A percentile compares a stretch with the other conserved stretches of the same genome.
Evolutionary conservation across 2,113 vertebrate genomes (phyloP).

Genomic region (Herpetotheres cachinnans): DNA sequence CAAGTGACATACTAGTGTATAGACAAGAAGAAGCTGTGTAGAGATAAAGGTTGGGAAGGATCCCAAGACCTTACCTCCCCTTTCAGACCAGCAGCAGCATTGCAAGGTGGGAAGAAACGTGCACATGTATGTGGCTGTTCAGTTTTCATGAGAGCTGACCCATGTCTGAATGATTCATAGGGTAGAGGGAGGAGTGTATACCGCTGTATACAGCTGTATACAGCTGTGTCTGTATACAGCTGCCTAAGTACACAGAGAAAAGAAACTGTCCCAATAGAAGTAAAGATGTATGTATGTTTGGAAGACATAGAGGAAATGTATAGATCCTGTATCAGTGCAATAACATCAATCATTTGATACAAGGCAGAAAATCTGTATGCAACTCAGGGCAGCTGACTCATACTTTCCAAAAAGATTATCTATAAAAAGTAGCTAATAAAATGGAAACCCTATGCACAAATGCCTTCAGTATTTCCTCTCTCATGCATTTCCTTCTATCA

Average conservation of each 20-base stretch:
- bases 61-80: not conserved
- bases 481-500: not conserved
- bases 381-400: not conserved
- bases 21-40: not conserved
- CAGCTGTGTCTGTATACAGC: not conserved
- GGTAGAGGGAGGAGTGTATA: not conserved
- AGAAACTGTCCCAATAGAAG: not conserved
- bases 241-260: not conserved
- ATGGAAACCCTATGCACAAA: not conserved
- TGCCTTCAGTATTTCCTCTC: not conserved
- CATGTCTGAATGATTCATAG: not conserved
- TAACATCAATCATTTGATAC: not conserved
- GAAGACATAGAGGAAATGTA: not conserved
- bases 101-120: not conserved
- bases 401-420: not conserved
- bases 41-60: not conserved
- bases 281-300: not conserved
- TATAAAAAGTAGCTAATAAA: not conserved
- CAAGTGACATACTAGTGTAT: not conserved
- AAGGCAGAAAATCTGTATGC: not conserved
- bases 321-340: not conserved
- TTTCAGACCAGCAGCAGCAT: not conserved
- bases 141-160: not conserved
- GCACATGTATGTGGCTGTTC: not conserved
- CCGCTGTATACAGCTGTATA: not conserved